Percentiles rank a stretch among this genome's conserved stretches.
Evolutionary conservation across 2,113 vertebrate genomes (phyloP).

Genomic region (Micronycteris hirsuta): DNA sequence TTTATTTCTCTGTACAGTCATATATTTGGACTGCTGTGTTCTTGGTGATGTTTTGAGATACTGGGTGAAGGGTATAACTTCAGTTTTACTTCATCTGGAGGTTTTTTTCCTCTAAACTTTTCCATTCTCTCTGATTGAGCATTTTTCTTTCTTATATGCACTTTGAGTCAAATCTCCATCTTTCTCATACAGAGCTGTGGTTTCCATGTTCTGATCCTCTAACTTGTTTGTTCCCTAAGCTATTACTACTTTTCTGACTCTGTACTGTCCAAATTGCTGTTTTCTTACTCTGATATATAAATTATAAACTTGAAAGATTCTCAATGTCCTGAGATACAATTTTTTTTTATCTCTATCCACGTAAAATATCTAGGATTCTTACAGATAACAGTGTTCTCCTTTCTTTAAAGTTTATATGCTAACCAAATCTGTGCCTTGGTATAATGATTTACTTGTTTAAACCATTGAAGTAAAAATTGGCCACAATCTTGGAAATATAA

Average conservation of each 20-base stretch:
- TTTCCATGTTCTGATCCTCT: neutral
- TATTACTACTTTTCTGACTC: neutral
- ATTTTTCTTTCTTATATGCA: neutral
- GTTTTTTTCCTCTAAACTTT: neutral
- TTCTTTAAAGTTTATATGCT: conserved; percentile 11
- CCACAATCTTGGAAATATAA: neutral
- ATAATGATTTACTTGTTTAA: conserved; percentile 43
- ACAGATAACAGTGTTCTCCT: neutral
- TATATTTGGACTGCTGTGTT: neutral
- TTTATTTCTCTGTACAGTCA: neutral
- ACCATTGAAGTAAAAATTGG: neutral
- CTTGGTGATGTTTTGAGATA: neutral
- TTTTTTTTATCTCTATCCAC: neutral
- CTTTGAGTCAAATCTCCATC: neutral
- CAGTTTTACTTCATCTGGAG: neutral
- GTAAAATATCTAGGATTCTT: conserved; percentile 18
- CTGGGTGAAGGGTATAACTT: neutral
- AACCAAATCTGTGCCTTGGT: neutral
- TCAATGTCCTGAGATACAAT: neutral
- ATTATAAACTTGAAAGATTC: neutral
- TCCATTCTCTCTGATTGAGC: neutral
- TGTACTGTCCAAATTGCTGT: neutral
- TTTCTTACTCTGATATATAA: neutral
- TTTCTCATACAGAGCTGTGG: neutral
- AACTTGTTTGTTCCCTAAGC: neutral